These are phyloP conservation scores for Fragum sueziense DNA, from an alignment of 2,888 invertebrate genomes.

Conservation along the genomic window DNA sequence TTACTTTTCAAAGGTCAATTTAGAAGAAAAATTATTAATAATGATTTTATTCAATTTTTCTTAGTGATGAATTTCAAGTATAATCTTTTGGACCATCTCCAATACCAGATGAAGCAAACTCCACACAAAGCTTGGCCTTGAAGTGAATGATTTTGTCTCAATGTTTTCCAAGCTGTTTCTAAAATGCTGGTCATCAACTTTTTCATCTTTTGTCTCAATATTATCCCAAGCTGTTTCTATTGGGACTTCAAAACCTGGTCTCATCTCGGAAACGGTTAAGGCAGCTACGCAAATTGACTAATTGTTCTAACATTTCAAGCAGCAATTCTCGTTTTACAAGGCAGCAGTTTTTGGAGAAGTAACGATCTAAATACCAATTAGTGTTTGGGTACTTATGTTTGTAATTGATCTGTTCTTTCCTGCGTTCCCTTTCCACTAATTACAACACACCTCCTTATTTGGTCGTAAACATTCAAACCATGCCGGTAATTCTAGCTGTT, in stretches of 20 bases:
- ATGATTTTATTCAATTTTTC: no score
- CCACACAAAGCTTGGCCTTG: no score
- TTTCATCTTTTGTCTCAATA: no score
- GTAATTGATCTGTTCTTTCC: slow-evolving; percentile 13
- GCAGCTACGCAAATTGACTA: not conserved
- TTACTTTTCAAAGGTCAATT: no score
- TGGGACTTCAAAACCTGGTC: no score
- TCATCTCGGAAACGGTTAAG: not conserved
- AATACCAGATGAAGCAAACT: no score
- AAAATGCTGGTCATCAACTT: no score
- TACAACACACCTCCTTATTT: not conserved
- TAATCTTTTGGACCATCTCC: no score
- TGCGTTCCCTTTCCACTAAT: not conserved
- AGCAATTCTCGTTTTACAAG: not conserved
- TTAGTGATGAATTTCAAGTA: no score
- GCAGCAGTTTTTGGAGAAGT: not conserved
- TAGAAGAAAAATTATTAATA: no score
- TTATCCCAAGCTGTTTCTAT: no score
- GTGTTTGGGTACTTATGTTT: slow-evolving; percentile 1
- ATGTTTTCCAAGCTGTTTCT: not conserved
- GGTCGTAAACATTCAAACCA: slow-evolving; percentile 13
- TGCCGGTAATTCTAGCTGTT: not conserved
- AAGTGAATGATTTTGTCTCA: not conserved
- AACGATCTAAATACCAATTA: no score
- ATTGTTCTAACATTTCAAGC: not conserved